Evolutionary conservation across 2,888 invertebrate species (phyloP), one percentile per base, ranked within the genome.

Genomic region (Podotricha telesiphe): DNA sequence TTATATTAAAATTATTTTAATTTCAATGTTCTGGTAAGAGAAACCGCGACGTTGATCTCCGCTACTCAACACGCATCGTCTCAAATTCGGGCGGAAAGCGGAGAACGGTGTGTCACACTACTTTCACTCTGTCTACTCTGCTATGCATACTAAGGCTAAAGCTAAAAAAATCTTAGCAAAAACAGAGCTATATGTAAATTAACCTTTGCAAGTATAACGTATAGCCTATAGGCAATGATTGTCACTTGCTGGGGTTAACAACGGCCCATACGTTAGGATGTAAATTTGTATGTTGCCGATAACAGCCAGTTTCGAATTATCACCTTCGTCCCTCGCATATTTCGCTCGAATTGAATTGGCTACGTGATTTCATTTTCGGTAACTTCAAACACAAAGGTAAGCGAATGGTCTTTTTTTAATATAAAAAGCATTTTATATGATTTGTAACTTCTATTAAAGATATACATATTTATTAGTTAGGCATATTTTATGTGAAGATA

Each of bases 231-330:
- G 73, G 63, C 75, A 65, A 68, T 75, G 75, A 78, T 78, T 75
- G 75, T 76, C 76, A 73, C 78, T 77, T 76, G 71, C 72, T 69
- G 68, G 65, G 59, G 59, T 70, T 53, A 59, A 65, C 58, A 65
- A 65, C 61, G 61, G 64, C 48, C 58, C 66, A 70, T 74, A 70
- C 64, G 69, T 72, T 77, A 70, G 72, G 74, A 78, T 75, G 74
- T 70, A 75, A 73, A 79, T 79, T 78, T 80, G 78, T 78, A 76
- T 67, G 64, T 45, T 56, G 69, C 69, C 71, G 81, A 80, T 80
- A 81, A 77, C 77, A 74, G 72, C 74, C 71, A 62, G 70, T 73
- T 78, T 79, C 77, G 71, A 80, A 78, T 81, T 78, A 82, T 78
- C 75, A 64, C 71, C 73, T 28, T 55, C 64, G 68, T 65, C 68